Evolutionary conservation across 2,113 vertebrate species (phyloP).

Genomic region (Tragelaphus buxtoni): DNA sequence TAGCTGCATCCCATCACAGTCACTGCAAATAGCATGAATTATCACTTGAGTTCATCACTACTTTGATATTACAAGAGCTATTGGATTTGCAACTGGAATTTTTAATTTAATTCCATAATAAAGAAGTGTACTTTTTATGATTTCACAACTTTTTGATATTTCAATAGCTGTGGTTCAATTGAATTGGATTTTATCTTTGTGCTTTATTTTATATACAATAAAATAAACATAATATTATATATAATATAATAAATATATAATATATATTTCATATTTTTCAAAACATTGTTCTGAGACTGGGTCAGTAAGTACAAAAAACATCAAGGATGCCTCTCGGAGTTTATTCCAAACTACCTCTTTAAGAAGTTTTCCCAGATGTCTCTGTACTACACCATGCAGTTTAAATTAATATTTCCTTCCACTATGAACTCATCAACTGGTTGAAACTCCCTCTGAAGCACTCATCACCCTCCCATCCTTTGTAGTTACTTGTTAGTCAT

Average conservation of each 20-base stretch:
- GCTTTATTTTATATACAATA: not conserved
- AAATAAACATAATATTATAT: not conserved
- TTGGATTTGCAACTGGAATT: not conserved
- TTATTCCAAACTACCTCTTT: not conserved
- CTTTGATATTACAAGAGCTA: not conserved
- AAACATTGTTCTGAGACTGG: not conserved
- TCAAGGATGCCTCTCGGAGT: not conserved
- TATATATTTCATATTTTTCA: not conserved
- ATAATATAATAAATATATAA: not conserved
- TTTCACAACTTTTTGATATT: not conserved
- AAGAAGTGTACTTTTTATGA: not conserved
- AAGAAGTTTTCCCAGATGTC: not conserved
- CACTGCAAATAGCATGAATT: not conserved
- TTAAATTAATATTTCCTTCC: not conserved
- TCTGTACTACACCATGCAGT: not conserved
- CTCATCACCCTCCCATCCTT: not conserved
- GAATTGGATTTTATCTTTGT: not conserved
- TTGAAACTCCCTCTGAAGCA: not conserved
- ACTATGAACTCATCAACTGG: not conserved
- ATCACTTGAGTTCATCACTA: not conserved
- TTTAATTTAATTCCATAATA: constrained; percentile 23
- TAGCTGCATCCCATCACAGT: not conserved
- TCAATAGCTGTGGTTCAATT: not conserved
- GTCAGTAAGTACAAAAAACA: not conserved
- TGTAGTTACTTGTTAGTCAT: not conserved